Conservation (phyloP, 1,140 invertebrate genomes). For the Pogonognathellus flavescens region DNA sequence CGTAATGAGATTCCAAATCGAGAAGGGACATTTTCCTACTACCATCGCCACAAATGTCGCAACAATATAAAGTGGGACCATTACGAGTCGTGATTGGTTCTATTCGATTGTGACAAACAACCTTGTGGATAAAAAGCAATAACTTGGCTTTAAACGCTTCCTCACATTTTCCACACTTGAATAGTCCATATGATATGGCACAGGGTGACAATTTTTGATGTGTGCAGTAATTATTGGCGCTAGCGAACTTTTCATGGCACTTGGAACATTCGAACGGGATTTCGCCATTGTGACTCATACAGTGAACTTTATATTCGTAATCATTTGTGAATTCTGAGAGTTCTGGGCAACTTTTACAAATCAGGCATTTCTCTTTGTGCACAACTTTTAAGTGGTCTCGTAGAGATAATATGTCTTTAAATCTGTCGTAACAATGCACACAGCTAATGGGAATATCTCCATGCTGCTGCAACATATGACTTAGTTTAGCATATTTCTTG, state of each 20-base stretch:
- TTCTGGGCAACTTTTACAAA: too few species aligned
- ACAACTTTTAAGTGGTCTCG: too few species aligned
- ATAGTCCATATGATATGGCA: neutral
- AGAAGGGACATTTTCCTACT: neutral
- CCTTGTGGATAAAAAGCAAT: neutral
- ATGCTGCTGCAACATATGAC: too few species aligned
- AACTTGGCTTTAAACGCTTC: neutral
- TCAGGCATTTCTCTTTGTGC: too few species aligned
- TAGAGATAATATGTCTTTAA: too few species aligned
- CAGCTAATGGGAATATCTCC: too few species aligned
- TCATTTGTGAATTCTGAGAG: too few species aligned
- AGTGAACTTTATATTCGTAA: neutral
- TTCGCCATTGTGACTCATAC: neutral
- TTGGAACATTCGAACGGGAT: neutral
- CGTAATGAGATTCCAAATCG: constrained; percentile 11
- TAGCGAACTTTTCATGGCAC: neutral
- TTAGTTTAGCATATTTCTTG: too few species aligned
- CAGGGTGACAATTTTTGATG: neutral
- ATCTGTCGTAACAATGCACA: too few species aligned
- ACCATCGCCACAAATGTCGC: neutral
- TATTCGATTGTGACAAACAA: neutral
- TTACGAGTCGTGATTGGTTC: neutral
- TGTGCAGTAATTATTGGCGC: neutral
- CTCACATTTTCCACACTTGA: neutral
- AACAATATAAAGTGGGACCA: neutral